Conservation (phyloP, 2,113 vertebrate genomes). For the Ammodytes marinus region DNA sequence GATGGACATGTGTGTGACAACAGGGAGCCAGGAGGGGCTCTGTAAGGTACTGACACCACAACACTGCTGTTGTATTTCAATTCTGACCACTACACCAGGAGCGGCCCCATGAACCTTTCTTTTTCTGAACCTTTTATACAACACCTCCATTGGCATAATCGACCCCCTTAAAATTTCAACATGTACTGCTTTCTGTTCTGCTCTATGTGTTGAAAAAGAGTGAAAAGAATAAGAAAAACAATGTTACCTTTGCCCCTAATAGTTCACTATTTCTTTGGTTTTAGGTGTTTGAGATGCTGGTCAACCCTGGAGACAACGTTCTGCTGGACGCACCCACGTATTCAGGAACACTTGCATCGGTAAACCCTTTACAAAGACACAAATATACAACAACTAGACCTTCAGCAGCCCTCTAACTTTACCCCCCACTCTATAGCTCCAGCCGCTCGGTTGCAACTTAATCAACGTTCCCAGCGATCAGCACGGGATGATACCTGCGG, state of each 20-base stretch:
- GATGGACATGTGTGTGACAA: conserved; percentile 94
- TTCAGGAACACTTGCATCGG: conserved; percentile 89
- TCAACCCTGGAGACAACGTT: conserved; percentile 92
- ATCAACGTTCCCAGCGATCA: conserved; percentile 91
- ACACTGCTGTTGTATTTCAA: not conserved
- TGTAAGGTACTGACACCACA: conserved; percentile 87
- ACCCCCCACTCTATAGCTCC: conserved; percentile 83
- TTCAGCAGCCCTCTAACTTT: not conserved
- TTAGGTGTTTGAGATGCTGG: conserved; percentile 96
- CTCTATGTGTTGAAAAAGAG: no score
- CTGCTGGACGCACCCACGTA: conserved; percentile 92
- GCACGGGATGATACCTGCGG: conserved; percentile 91
- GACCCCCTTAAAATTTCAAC: no score
- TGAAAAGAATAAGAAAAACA: no score
- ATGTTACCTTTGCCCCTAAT: no score
- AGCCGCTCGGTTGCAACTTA: conserved; percentile 91
- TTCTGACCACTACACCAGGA: not conserved
- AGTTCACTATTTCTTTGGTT: conserved; percentile 3
- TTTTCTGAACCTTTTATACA: no score
- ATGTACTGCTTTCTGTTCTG: no score
- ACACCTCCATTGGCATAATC: no score
- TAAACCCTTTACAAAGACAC: conserved; percentile 71
- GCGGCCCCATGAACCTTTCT: no score
- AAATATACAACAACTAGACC: not conserved
- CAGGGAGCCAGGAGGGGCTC: conserved; percentile 94